These are phyloP conservation scores for Danio jaintianensis DNA, from an alignment of 2,797 vertebrate species.

Conservation along the genomic window DNA sequence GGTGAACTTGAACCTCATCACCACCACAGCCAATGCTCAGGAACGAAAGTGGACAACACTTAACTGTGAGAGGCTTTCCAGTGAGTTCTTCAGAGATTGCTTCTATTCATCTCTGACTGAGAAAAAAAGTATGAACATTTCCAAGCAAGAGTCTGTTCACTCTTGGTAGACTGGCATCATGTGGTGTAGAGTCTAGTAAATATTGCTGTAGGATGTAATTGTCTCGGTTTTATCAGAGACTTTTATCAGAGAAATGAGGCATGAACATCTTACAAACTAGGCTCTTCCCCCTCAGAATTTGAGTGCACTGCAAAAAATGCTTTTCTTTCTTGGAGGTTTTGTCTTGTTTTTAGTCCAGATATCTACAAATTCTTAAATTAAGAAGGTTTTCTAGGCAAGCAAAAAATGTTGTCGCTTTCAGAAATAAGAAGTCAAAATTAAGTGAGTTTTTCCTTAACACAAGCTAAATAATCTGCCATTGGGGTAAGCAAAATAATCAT, in stretches of 20 bases:
- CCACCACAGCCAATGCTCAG: slow-evolving; percentile 61
- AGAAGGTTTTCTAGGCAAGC: no score
- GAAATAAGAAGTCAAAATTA: no score
- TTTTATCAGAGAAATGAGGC: not conserved
- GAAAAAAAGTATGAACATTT: slow-evolving; percentile 3
- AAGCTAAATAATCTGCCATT: no score
- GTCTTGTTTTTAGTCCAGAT: no score
- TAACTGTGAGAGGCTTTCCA: not conserved
- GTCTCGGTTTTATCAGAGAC: slow-evolving; percentile 12
- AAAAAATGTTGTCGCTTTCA: no score
- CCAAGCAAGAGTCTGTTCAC: slow-evolving; percentile 22
- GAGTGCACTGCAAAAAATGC: no score
- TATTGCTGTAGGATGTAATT: not conserved
- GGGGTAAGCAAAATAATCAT: no score
- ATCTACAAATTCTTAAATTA: no score
- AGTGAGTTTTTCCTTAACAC: no score
- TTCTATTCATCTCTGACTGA: not conserved
- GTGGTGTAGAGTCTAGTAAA: not conserved
- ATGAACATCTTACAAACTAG: slow-evolving; percentile 1
- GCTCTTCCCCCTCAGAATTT: not conserved
- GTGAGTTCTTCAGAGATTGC: not conserved
- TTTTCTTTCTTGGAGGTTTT: no score
- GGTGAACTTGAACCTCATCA: slow-evolving; percentile 75
- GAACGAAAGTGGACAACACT: slow-evolving; percentile 47
- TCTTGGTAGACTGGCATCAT: slow-evolving; percentile 14